These are phyloP conservation scores for Helobdella robusta DNA, from an alignment of 2,888 invertebrate species.

Conservation along the genomic window DNA sequence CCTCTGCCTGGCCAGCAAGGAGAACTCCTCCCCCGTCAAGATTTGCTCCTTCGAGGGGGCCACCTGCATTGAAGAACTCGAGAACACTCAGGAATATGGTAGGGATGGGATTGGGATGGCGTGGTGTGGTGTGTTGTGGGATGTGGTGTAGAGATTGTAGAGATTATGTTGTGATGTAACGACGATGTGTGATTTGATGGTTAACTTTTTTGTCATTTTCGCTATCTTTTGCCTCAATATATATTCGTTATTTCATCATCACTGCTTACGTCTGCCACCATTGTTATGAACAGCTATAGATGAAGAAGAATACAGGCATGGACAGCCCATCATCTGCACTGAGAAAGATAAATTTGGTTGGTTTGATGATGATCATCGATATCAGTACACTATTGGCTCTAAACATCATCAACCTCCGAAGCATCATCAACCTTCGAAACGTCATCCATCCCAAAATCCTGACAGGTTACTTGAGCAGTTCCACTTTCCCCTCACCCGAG, in stretches of 20 bases:
- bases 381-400: background rate
- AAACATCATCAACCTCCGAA: background rate
- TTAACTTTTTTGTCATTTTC: background rate
- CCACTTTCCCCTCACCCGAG: slow-evolving; percentile 97
- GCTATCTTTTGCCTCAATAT: background rate
- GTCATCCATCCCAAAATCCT: background rate
- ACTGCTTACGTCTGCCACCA: no score
- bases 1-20: slow-evolving; percentile 83
- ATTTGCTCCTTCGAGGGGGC: slow-evolving; percentile 94
- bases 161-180: background rate
- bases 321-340: background rate
- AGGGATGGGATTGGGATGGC: no score
- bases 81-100: slow-evolving; percentile 13
- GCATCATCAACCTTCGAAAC: background rate
- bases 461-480: slow-evolving; percentile 80
- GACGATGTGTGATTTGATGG: no score
- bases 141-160: background rate
- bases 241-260: no score
- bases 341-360: slow-evolving; percentile 8
- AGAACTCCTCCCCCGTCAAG: slow-evolving; percentile 96
- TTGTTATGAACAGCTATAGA: no score
- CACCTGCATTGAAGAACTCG: slow-evolving; percentile 57
- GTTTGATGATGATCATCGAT: background rate
- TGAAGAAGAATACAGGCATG: background rate
- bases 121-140: background rate